Evolutionary conservation across 2,797 vertebrate species (phyloP).

Genomic region (Numenius phaeopus): DNA sequence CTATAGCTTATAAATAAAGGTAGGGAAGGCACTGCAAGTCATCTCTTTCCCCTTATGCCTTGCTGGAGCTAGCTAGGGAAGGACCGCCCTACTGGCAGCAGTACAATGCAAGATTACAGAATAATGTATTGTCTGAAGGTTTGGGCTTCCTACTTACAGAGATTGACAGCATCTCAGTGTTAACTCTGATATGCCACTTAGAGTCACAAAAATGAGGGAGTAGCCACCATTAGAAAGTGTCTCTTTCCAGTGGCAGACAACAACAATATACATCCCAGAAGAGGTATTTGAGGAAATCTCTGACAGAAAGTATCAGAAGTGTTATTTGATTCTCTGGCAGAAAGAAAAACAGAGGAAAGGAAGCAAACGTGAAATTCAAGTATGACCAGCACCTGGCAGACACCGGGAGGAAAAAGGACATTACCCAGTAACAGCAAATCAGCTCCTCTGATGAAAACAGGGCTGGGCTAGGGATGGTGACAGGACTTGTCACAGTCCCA

Average conservation of each 20-base stretch:
- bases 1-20: background rate
- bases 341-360: background rate
- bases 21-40: background rate
- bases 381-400: too few species aligned
- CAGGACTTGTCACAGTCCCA: too few species aligned
- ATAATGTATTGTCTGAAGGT: background rate
- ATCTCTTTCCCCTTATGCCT: background rate
- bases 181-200: background rate
- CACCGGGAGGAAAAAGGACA: fast-evolving
- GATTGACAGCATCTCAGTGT: background rate
- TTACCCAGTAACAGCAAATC: background rate
- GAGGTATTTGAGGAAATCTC: background rate
- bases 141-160: background rate
- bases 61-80: background rate
- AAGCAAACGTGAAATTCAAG: background rate
- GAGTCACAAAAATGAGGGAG: background rate
- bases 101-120: background rate
- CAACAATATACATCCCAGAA: background rate
- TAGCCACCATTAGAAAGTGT: background rate
- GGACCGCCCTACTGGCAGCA: background rate
- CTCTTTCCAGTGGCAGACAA: background rate
- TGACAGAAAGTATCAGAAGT: background rate
- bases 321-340: background rate
- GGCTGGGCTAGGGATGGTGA: background rate
- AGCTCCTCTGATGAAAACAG: background rate